phyloP scores from a whole-genome alignment of 64 coral and sea anemone species.

The Porites australiensis region DNA sequence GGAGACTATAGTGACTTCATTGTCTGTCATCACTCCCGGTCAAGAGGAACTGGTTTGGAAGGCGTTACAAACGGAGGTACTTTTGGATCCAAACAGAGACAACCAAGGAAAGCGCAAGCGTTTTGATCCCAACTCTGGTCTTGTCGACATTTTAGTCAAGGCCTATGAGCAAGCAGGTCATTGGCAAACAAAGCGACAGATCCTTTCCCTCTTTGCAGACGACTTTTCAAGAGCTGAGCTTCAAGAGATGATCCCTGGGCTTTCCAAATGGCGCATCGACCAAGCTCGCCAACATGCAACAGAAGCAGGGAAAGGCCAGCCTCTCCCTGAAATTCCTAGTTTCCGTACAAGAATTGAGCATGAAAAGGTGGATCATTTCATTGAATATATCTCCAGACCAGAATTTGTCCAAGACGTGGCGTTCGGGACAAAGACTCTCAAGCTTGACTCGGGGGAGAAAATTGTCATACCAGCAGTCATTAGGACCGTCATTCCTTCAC shows the following conservation, averaged over 20 bases:
- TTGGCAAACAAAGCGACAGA: conserved; percentile 35
- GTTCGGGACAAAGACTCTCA: conserved; percentile 5
- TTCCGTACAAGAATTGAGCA: too few relatives aligned
- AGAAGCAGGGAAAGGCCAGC: conserved; percentile 26
- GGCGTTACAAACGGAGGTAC: neutral
- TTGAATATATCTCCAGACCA: too few relatives aligned
- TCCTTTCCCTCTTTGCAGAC: conserved; percentile 37
- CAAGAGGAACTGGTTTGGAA: conserved; percentile 30
- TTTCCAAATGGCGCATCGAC: conserved; percentile 49
- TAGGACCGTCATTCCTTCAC: conserved; percentile 55
- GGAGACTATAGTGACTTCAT: conserved; percentile 10
- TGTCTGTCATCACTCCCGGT: conserved; percentile 34
- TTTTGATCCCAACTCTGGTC: conserved; percentile 25
- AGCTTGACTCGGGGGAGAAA: conserved; percentile 38
- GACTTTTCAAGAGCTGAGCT: conserved; percentile 32
- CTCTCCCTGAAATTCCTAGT: neutral
- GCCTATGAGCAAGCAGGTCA: neutral
- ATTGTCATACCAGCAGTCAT: conserved; percentile 53
- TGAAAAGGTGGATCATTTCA: too few relatives aligned
- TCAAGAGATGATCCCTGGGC: conserved; percentile 2
- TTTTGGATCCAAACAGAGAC: neutral
- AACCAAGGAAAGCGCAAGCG: conserved; percentile 27
- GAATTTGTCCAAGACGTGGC: too few relatives aligned
- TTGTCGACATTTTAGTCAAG: conserved; percentile 8
- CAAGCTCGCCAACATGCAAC: conserved; percentile 49